Base-by-base conservation (phyloP, 2,113 vertebrate species). In the Xenotilapia caudafasciata region DNA sequence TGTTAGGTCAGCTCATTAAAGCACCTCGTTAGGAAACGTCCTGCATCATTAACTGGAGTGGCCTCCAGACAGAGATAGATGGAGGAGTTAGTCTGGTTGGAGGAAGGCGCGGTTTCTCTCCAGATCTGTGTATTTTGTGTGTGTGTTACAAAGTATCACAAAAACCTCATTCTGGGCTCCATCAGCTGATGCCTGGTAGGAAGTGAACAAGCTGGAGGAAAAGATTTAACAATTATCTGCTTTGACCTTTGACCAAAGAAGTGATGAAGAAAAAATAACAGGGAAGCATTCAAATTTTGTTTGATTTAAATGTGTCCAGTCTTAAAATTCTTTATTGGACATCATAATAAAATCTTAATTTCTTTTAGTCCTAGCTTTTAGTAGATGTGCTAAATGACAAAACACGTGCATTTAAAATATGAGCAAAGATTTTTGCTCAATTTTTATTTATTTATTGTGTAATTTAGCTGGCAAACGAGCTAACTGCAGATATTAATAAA, bases 401-500 rank as follows among this genome's bases (percentile, higher is more conserved):
- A 70, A 42, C 21, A 15, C 0, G 3, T 45, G 40, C 65, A 45
- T 17, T 40, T 73, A 45, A 73, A 28, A 73, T 26, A 73, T 2
- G 8, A 6, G 38, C 38, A 73, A 73, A 73, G 38, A 73, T 6
- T 4, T 73, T 73, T 45, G 21, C 68, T 45, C 9, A 6, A 2
- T 17, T 45, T n/a, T n/a, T n/a, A n/a, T n/a, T n/a, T n/a, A n/a
- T n/a, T 47, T 26, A 11, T 2, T 28, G 68, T 73, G 68, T 47
- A 0, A 73, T 45, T 73, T 28, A 28, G 14, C 40, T 1, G 4
- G 42, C 9, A 2, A 0, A 17, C 38, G 0, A 42, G n/a, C 65
- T 15, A 70, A 70, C 23, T 47, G 68, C 23, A 75, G 23, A 17
- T 28, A 28, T 75, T 11, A 1, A 75, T 47, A 14, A 40, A 40